phyloP scores from a whole-genome alignment of 2,888 invertebrate genomes.

The Catocala nupta region DNA sequence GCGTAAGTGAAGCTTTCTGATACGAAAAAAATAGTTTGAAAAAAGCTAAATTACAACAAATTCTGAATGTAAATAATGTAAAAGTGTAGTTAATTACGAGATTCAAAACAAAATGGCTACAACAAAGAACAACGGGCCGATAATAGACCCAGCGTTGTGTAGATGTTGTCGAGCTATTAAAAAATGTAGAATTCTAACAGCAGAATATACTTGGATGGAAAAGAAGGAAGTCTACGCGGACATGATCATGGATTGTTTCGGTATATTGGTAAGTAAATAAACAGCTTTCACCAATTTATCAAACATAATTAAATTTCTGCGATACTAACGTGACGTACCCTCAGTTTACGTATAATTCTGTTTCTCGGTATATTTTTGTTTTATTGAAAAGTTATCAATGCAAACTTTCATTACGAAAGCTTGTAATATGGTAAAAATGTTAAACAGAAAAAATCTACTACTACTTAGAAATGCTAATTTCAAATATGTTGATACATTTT shows the following conservation, averaged over 20 bases:
- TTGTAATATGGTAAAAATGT: too few species aligned
- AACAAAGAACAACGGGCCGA: constrained; percentile 74
- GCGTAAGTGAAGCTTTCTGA: constrained; percentile 34
- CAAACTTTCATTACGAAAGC: too few species aligned
- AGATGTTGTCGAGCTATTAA: constrained; percentile 81
- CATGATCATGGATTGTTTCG: constrained; percentile 84
- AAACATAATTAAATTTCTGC: not conserved
- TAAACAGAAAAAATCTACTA: too few species aligned
- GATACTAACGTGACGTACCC: too few species aligned
- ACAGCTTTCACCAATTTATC: too few species aligned
- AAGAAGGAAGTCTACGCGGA: constrained; percentile 80
- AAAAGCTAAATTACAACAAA: constrained; percentile 27
- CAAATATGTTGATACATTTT: too few species aligned
- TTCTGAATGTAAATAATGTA: constrained; percentile 43
- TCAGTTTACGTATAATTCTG: too few species aligned
- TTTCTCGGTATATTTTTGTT: too few species aligned
- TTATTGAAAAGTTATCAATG: too few species aligned
- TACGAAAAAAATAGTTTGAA: constrained; percentile 12
- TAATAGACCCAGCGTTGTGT: constrained; percentile 81
- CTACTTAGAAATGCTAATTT: too few species aligned
- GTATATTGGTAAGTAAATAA: constrained; percentile 70
- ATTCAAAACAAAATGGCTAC: constrained; percentile 65
- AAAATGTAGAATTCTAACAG: constrained; percentile 80
- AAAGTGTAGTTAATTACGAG: constrained; percentile 21
- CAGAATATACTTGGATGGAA: constrained; percentile 81